Percentiles rank a stretch among this genome's conserved stretches.
These are phyloP conservation scores for Metopolophium dirhodum DNA, from an alignment of 1,140 invertebrate species.

Conservation along the genomic window DNA sequence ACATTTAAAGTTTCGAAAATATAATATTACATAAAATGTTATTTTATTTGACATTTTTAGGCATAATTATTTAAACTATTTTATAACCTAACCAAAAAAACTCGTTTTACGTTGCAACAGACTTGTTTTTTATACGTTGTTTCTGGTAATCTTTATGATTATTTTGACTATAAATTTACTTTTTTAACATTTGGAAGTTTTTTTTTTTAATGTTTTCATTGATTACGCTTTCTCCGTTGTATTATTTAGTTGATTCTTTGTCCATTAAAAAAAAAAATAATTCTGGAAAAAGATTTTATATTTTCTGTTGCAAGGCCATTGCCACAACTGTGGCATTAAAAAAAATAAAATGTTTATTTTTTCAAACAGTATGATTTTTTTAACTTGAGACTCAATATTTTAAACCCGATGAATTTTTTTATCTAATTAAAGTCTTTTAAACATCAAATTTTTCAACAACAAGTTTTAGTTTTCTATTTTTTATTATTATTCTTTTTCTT, in stretches of 20 bases:
- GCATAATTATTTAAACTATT: constrained; percentile 18
- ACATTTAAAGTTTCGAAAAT: neutral
- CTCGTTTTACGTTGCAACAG: neutral
- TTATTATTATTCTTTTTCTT: too few species aligned
- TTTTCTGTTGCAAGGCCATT: neutral
- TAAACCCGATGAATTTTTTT: neutral
- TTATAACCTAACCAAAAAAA: neutral
- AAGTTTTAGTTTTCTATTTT: too few species aligned
- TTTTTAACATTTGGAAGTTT: neutral
- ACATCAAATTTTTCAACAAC: too few species aligned
- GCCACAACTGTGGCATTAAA: neutral
- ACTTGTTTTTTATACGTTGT: constrained; percentile 12
- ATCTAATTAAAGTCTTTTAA: neutral
- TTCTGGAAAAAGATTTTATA: neutral
- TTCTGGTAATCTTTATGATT: neutral
- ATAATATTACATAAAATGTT: neutral
- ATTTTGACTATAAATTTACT: neutral
- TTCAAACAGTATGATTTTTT: too few species aligned
- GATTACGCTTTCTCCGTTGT: neutral
- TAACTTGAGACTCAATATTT: neutral
- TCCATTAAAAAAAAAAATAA: neutral
- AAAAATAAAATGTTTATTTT: neutral
- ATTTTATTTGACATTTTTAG: neutral
- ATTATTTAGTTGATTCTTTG: neutral
- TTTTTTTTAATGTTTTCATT: neutral